Conservation (phyloP, 2,888 invertebrate species). For the Microctonus brassicae region DNA sequence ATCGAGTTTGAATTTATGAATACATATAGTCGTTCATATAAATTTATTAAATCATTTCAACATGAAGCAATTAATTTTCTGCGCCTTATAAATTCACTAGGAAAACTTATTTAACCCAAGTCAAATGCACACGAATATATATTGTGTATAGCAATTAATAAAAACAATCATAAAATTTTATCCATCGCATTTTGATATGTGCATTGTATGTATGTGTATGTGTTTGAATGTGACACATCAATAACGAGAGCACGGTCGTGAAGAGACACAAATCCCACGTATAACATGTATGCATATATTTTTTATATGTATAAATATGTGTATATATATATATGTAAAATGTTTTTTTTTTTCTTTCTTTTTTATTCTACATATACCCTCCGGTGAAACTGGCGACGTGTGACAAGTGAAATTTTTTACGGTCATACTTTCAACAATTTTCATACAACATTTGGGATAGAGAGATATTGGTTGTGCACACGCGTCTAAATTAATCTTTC, state of each 20-base stretch:
- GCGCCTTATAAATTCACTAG: neutral
- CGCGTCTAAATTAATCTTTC: slow-evolving; percentile 61
- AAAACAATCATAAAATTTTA: no score
- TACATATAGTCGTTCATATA: neutral
- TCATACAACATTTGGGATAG: neutral
- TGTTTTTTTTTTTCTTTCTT: neutral
- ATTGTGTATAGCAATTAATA: no score
- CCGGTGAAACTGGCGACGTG: slow-evolving; percentile 51
- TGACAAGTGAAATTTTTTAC: slow-evolving; percentile 64
- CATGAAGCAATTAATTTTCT: neutral
- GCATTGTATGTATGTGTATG: slow-evolving; percentile 1
- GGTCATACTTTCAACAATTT: slow-evolving; percentile 38
- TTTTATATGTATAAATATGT: no score
- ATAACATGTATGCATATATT: slow-evolving; percentile 13
- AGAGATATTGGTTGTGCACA: slow-evolving; percentile 53
- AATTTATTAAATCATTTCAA: neutral
- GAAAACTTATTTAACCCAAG: neutral
- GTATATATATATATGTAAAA: no score
- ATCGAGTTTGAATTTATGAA: slow-evolving; percentile 27
- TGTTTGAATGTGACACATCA: neutral
- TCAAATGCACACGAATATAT: neutral
- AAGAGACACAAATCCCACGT: slow-evolving; percentile 43
- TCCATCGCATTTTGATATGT: slow-evolving; percentile 22
- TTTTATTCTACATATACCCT: slow-evolving; percentile 27
- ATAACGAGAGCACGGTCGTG: slow-evolving; percentile 38